phyloP scores from a whole-genome alignment of 2,888 invertebrate genomes.

The Ganaspis brasiliensis region DNA sequence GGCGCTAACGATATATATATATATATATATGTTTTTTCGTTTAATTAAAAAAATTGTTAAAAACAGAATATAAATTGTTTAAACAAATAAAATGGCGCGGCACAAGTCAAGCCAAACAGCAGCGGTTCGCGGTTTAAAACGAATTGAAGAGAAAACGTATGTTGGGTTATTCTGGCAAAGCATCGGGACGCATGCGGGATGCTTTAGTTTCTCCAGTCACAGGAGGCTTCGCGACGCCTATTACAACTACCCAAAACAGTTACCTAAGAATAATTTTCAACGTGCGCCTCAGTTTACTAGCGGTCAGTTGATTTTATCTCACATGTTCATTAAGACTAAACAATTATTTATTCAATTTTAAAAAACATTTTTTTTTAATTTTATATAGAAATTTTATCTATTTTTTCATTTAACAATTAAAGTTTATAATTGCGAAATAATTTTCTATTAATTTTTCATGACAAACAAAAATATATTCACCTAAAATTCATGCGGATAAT shows the following conservation, averaged over 20 bases:
- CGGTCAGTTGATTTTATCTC: conserved; percentile 10
- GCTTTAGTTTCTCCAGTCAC: conserved; percentile 44
- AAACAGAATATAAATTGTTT: not conserved
- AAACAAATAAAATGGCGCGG: conserved; percentile 70
- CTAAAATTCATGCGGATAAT: too few species aligned
- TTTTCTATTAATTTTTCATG: too few species aligned
- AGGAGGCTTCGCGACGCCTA: conserved; percentile 61
- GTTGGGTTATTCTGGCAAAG: conserved; percentile 67
- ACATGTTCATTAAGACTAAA: not conserved
- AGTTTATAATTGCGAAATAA: too few species aligned
- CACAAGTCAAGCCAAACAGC: conserved; percentile 83
- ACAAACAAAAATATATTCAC: too few species aligned
- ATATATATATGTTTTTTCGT: conserved; percentile 8
- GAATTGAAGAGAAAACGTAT: conserved; percentile 72
- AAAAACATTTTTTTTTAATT: not conserved
- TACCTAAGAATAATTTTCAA: conserved; percentile 74
- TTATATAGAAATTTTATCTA: too few species aligned
- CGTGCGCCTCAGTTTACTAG: conserved; percentile 18
- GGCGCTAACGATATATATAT: not conserved
- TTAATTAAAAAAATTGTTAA: conserved; percentile 5
- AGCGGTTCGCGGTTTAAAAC: conserved; percentile 80
- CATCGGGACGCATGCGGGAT: conserved; percentile 77
- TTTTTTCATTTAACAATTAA: too few species aligned
- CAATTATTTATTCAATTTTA: not conserved
- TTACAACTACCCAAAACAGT: conserved; percentile 61